Percentiles rank a stretch among this genome's conserved stretches.
Conservation (phyloP, 2,888 invertebrate genomes). For the Drosophila barbarae region DNA sequence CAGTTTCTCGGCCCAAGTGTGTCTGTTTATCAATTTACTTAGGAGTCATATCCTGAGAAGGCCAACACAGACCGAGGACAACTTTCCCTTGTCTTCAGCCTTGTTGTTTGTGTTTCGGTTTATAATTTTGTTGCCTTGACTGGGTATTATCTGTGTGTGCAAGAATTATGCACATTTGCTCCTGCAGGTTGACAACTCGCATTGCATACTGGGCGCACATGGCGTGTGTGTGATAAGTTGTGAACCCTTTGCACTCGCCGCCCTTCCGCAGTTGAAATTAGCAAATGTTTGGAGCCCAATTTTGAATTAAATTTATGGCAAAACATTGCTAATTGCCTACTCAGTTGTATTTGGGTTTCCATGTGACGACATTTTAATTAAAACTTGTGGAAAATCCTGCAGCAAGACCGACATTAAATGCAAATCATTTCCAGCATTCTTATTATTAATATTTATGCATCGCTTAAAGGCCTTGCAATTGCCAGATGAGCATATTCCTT, state of each 20-base stretch:
- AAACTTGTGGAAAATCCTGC: slow-evolving; percentile 47
- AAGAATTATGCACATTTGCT: slow-evolving; percentile 68
- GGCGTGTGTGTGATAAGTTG: slow-evolving; percentile 48
- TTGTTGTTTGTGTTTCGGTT: slow-evolving; percentile 37
- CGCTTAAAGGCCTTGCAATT: slow-evolving; percentile 19
- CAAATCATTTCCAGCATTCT: slow-evolving; percentile 38
- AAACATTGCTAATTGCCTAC: slow-evolving; percentile 62
- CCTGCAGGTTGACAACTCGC: slow-evolving; percentile 55
- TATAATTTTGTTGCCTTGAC: slow-evolving; percentile 47
- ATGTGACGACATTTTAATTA: slow-evolving; percentile 68
- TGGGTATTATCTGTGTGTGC: slow-evolving; percentile 27
- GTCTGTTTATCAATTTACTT: slow-evolving; percentile 54
- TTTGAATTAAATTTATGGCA: slow-evolving; percentile 58
- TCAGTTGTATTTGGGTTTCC: slow-evolving; percentile 35
- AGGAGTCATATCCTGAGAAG: slow-evolving; percentile 13
- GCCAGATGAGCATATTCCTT: slow-evolving; percentile 12
- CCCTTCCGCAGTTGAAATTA: slow-evolving; percentile 28
- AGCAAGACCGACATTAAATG: slow-evolving; percentile 32
- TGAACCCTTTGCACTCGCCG: slow-evolving; percentile 7
- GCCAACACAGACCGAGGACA: slow-evolving; percentile 2
- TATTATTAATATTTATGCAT: slow-evolving; percentile 39
- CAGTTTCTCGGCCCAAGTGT: slow-evolving; percentile 11
- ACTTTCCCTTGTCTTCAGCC: slow-evolving; percentile 20
- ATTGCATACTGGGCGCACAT: slow-evolving; percentile 39
- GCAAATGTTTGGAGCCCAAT: slow-evolving; percentile 50